Evolutionary conservation across 2,797 vertebrate genomes (phyloP).

Genomic region (Semaprochilodus insignis): DNA sequence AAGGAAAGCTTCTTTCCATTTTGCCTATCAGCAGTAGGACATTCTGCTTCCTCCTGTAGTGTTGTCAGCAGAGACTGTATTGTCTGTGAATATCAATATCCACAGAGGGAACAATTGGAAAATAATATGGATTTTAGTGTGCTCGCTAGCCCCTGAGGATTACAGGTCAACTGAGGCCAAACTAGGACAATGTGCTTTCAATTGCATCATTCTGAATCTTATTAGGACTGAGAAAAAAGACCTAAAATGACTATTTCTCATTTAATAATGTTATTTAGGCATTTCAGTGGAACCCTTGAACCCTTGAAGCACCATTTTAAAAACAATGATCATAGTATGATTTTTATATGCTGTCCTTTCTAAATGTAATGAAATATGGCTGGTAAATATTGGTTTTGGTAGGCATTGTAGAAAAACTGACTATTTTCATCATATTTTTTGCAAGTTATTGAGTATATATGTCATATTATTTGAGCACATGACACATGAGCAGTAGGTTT

Average conservation of each 20-base stretch:
- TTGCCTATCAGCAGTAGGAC: constrained; percentile 1
- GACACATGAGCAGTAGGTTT: not conserved
- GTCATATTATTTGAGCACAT: not conserved
- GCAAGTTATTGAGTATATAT: not conserved
- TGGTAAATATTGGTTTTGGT: too few species aligned
- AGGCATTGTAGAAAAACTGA: too few species aligned
- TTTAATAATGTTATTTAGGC: not conserved
- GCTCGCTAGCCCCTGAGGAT: not conserved
- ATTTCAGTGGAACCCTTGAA: not conserved
- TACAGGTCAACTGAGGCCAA: not conserved
- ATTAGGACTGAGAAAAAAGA: constrained; percentile 9
- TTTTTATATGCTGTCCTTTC: too few species aligned
- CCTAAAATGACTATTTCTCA: too few species aligned
- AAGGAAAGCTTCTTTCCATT: constrained; percentile 16
- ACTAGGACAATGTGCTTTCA: not conserved
- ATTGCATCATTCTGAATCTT: constrained; percentile 5
- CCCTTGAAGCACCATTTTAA: too few species aligned
- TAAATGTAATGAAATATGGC: too few species aligned
- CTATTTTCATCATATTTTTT: not conserved
- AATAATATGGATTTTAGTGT: constrained; percentile 27
- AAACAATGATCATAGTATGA: too few species aligned
- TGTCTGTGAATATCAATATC: constrained; percentile 16
- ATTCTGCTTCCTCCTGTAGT: not conserved
- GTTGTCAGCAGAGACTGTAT: not conserved
- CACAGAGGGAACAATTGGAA: constrained; percentile 11